A percentile compares a stretch with the other conserved stretches of the same genome.
Evolutionary conservation across 2,888 invertebrate genomes (phyloP).

Genomic region (Dynastes tityus): DNA sequence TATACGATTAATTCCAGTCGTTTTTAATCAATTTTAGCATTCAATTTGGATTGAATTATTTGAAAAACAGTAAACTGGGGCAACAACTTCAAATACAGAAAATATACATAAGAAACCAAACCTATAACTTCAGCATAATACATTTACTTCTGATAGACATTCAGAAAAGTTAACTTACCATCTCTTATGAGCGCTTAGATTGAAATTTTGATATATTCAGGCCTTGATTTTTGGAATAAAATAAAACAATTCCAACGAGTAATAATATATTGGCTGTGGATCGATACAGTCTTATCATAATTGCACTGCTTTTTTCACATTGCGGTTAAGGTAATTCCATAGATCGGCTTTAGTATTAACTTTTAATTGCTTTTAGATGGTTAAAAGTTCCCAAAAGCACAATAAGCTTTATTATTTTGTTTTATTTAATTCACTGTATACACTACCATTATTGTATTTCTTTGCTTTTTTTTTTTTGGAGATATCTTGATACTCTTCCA

Average conservation of each 20-base stretch:
- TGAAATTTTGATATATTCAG: slow-evolving; percentile 7
- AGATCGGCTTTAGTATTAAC: too few species aligned
- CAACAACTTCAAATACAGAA: not conserved
- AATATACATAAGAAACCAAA: not conserved
- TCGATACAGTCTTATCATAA: not conserved
- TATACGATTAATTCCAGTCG: not conserved
- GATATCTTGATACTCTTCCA: too few species aligned
- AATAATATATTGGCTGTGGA: too few species aligned
- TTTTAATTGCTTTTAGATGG: too few species aligned
- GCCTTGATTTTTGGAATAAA: slow-evolving; percentile 8
- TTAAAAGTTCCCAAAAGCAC: too few species aligned
- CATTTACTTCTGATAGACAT: slow-evolving; percentile 34
- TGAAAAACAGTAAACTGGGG: not conserved
- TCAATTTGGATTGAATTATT: not conserved
- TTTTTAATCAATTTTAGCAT: not conserved
- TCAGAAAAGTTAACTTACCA: slow-evolving; percentile 39
- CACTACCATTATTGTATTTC: too few species aligned
- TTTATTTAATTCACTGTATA: too few species aligned
- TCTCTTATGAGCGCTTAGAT: not conserved
- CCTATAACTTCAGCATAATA: slow-evolving; percentile 37
- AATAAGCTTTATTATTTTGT: too few species aligned
- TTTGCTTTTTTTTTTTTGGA: too few species aligned
- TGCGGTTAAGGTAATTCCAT: too few species aligned
- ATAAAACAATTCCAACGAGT: not conserved
- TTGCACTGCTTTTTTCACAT: slow-evolving; percentile 2